Percentiles rank a stretch among this genome's conserved stretches.
phyloP scores from a whole-genome alignment of 2,888 invertebrate genomes.

The Amitus sp. region DNA sequence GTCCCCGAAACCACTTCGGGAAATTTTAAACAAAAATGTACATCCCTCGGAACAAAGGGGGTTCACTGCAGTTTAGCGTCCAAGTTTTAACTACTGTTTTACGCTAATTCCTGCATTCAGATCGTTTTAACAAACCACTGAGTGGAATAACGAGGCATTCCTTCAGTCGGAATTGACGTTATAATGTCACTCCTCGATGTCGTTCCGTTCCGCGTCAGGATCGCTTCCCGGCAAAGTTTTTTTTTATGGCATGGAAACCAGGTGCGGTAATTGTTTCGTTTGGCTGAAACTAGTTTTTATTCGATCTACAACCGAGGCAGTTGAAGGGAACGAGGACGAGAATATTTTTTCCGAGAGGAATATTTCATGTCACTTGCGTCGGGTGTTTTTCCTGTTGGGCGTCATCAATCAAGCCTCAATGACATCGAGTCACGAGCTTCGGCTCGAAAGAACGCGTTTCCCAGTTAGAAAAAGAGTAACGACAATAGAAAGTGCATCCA shows the following conservation, averaged over 20 bases:
- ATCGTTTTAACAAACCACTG: slow-evolving; percentile 34
- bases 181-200: slow-evolving; percentile 9
- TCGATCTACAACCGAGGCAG: not conserved
- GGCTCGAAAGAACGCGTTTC: slow-evolving; percentile 30
- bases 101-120: slow-evolving; percentile 37
- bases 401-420: slow-evolving; percentile 50
- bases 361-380: slow-evolving; percentile 20
- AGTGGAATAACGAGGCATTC: slow-evolving; percentile 8
- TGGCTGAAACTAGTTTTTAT: not conserved
- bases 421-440: slow-evolving; percentile 19
- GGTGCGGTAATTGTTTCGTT: not conserved
- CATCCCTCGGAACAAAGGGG: slow-evolving; percentile 5
- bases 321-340: slow-evolving; percentile 12
- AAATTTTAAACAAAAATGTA: slow-evolving; percentile 5
- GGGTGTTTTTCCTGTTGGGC: slow-evolving; percentile 29
- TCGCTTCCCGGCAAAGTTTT: not conserved
- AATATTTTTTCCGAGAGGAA: slow-evolving; percentile 15
- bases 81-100: slow-evolving; percentile 54
- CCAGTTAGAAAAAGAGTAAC: slow-evolving; percentile 28
- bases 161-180: slow-evolving; percentile 7
- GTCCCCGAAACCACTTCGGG: not conserved
- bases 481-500: slow-evolving; percentile 59
- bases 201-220: not conserved
- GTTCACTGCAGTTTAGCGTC: slow-evolving; percentile 18
- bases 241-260: not conserved